Base-by-base conservation (phyloP, 2,888 invertebrate genomes). In the Zygogramma bicolorata region DNA sequence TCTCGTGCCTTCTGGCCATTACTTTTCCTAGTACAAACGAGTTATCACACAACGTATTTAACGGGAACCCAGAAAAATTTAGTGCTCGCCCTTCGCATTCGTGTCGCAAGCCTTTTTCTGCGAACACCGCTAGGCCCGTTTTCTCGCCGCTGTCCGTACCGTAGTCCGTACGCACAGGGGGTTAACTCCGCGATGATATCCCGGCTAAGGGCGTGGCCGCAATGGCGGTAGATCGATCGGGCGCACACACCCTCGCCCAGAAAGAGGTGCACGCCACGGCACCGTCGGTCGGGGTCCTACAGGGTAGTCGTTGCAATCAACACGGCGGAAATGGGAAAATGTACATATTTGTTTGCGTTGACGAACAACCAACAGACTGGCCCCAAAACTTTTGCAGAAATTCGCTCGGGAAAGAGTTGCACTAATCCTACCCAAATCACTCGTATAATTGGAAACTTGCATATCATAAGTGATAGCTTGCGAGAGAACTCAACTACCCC, bases 161-260 rank as follows among this genome's bases (percentile, higher is more conserved):
- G n/a, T n/a, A n/a, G n/a, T n/a, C n/a, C n/a, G n/a, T n/a, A n/a
- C 31, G 7, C 38, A 38, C 22, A 4, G 60, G 68, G 63, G 68
- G 49, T 62, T 22, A 49, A 62, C 61, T 46, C 68, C 68, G 53
- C 75, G 75, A 72, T 59, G 74, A 70, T 79, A 78, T 75, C 82
- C 82, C 79, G 80, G 82, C 77, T 76, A 80, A 80, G 82, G 82
- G 82, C 82, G 82, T 83, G 82, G 82, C 82, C 80, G 79, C 73
- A 27, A n/a, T 53, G 27, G n/a, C n/a, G n/a, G 71, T 74, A 77
- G 77, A 82, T 82, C 82, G 82, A 83, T 83, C 81, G 76, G 62
- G 18, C 68, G 67, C 75, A 71, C 74, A 75, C 75, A 69, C 74
- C 65, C 68, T 22, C 49, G 25, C 53, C 38, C 38, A 53, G 53